Evolutionary conservation across 1,140 invertebrate species (phyloP).

Genomic region (Formica exsecta): DNA sequence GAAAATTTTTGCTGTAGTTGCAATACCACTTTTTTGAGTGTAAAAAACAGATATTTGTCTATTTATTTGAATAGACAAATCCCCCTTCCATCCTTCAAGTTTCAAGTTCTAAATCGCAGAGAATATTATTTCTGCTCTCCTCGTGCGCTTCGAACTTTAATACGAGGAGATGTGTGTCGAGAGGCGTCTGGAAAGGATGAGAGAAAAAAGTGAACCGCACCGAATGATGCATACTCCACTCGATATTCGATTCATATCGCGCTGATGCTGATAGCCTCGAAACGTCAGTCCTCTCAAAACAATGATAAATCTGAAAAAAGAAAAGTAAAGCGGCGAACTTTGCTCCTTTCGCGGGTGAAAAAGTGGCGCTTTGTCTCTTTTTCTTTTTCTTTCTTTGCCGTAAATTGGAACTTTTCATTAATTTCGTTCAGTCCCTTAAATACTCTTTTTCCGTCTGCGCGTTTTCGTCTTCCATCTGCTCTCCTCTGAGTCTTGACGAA

Average conservation of each 20-base stretch:
- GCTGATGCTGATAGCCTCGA: background rate
- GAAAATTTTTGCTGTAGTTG: too few species aligned
- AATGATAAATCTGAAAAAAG: conserved; percentile 16
- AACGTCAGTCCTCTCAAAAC: background rate
- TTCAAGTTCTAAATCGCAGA: background rate
- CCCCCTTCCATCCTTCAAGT: background rate
- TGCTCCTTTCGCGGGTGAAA: background rate
- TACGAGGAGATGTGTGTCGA: background rate
- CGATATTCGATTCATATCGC: conserved; percentile 23
- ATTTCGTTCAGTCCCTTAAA: conserved; percentile 52
- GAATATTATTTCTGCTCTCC: conserved; percentile 3
- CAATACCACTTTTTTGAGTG: too few species aligned
- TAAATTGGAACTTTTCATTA: conserved; percentile 55
- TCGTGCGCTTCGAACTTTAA: background rate
- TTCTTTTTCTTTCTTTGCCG: background rate
- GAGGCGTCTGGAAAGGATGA: background rate
- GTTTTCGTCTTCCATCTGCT: background rate
- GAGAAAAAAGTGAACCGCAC: background rate
- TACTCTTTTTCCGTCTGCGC: conserved; percentile 10
- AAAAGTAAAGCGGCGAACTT: background rate
- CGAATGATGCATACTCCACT: background rate
- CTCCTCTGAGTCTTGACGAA: background rate
- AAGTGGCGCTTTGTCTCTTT: background rate
- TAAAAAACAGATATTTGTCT: too few species aligned
- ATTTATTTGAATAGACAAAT: too few species aligned